These are phyloP conservation scores for Datnioides undecimradiatus DNA, from an alignment of 2,113 vertebrate genomes.

Conservation along the genomic window DNA sequence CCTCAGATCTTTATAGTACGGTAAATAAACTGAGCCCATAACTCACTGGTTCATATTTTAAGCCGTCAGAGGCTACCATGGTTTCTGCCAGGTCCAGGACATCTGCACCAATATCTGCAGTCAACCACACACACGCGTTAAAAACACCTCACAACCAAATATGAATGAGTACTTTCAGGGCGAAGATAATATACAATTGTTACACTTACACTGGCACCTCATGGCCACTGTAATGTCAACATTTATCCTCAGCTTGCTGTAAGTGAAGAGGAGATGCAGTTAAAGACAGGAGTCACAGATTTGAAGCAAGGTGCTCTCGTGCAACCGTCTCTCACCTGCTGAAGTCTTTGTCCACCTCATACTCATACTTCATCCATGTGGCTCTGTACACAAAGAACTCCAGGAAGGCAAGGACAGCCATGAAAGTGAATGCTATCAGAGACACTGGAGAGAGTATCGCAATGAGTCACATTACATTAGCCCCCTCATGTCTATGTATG, in stretches of 20 bases:
- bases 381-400: constrained; percentile 97
- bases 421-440: constrained; percentile 92
- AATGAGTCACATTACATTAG: neutral
- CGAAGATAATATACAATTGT: neutral
- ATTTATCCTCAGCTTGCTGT: constrained; percentile 96
- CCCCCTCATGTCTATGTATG: neutral
- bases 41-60: constrained; percentile 95
- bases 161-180: neutral
- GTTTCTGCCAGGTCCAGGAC: constrained; percentile 97
- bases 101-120: constrained; percentile 94
- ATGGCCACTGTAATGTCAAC: constrained; percentile 99
- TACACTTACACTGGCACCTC: constrained; percentile 97
- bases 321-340: constrained; percentile 86
- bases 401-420: constrained; percentile 93
- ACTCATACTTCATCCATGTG: constrained; percentile 99
- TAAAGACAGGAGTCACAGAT: neutral
- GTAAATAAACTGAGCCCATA: constrained; percentile 29
- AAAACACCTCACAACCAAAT: neutral
- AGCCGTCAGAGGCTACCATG: constrained; percentile 95
- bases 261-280: constrained; percentile 54
- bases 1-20: neutral
- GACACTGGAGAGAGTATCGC: constrained; percentile 85
- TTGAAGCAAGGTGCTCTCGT: neutral
- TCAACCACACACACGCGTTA: constrained; percentile 1
- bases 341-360: constrained; percentile 98